These are phyloP conservation scores for Ceryle rudis DNA, from an alignment of 2,797 vertebrate species.

Conservation along the genomic window DNA sequence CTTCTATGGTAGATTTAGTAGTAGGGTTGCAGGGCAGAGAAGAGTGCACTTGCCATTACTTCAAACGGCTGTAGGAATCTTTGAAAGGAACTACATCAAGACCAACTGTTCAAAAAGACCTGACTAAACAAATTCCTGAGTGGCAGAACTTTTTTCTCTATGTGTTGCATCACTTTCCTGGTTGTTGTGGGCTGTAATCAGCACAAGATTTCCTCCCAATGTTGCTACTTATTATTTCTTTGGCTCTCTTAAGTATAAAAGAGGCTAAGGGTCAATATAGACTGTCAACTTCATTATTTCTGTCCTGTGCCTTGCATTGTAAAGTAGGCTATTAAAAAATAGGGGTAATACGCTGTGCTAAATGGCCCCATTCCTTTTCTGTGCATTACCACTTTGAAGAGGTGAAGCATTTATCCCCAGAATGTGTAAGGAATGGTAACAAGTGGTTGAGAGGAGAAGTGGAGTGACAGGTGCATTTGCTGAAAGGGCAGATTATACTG, in stretches of 20 bases:
- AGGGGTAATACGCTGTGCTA: accelerated
- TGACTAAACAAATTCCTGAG: neutral
- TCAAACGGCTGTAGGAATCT: neutral
- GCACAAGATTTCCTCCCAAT: neutral
- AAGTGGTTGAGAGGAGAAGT: neutral
- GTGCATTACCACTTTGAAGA: neutral
- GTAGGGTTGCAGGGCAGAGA: neutral
- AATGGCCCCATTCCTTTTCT: neutral
- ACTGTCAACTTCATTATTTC: neutral
- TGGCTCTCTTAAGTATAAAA: neutral
- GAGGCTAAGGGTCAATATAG: neutral
- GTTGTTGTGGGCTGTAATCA: neutral
- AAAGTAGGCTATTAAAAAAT: neutral
- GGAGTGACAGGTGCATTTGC: neutral
- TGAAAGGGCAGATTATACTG: neutral
- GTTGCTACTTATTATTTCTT: neutral
- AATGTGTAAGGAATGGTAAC: neutral
- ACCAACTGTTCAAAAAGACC: neutral
- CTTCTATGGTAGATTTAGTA: accelerated
- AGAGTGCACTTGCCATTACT: neutral
- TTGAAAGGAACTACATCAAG: neutral
- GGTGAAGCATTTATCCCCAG: neutral
- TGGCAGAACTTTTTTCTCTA: neutral
- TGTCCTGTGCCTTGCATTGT: neutral
- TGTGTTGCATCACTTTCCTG: neutral